phyloP scores from a whole-genome alignment of 2,797 vertebrate species.

The Falco novaeseelandiae region DNA sequence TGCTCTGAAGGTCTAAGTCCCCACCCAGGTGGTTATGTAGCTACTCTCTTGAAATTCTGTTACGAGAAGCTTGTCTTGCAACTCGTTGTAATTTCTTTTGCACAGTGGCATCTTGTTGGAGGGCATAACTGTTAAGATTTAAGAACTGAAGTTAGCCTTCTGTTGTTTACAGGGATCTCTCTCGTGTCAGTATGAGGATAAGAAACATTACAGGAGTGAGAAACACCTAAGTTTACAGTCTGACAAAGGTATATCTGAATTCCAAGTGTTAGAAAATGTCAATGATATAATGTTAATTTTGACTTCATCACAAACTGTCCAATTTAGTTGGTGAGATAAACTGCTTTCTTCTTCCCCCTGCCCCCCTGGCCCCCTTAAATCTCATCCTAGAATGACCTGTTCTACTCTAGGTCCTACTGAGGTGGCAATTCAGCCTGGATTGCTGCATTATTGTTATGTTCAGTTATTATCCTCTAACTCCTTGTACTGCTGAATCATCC shows the following conservation, averaged over 20 bases:
- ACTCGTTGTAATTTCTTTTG: not conserved
- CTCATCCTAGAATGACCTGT: not conserved
- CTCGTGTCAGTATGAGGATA: not conserved
- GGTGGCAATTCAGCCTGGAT: not conserved
- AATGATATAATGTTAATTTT: not conserved
- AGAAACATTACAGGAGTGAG: not conserved
- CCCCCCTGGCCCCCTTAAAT: not conserved
- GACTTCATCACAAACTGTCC: not conserved
- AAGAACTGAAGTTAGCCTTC: not conserved
- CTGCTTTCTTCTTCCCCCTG: not conserved
- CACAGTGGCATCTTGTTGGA: not conserved
- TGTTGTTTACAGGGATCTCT: not conserved
- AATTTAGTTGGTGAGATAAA: not conserved
- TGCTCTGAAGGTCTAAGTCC: not conserved
- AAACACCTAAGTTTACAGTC: not conserved
- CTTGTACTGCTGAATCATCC: conserved; percentile 52
- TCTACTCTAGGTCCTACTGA: not conserved
- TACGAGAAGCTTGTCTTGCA: not conserved
- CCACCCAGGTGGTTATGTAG: not conserved
- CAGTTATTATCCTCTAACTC: not conserved
- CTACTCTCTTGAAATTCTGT: not conserved
- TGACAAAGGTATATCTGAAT: not conserved
- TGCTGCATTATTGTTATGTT: not conserved
- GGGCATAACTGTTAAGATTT: not conserved
- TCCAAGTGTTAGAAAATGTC: not conserved